Conservation (phyloP, 2,113 vertebrate genomes). For the Callithrix jacchus region DNA sequence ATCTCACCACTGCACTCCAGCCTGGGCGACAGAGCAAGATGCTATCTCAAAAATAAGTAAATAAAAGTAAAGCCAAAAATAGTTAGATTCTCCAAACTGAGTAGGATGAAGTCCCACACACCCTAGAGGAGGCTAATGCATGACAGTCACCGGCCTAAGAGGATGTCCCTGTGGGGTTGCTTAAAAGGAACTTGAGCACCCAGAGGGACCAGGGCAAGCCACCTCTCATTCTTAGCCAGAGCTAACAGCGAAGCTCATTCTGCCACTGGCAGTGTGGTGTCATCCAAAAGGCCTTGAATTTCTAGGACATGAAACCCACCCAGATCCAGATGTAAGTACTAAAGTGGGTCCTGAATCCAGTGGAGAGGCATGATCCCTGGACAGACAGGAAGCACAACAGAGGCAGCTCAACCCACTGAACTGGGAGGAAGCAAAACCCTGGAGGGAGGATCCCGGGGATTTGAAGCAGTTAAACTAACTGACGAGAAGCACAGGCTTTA, state of each 20-base stretch:
- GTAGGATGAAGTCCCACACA: neutral
- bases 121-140: neutral
- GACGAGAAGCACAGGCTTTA: neutral
- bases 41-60: too few species aligned
- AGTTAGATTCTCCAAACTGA: neutral
- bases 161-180: neutral
- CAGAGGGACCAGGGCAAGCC: neutral
- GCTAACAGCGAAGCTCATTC: neutral
- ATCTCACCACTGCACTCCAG: too few species aligned
- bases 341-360: neutral
- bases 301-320: neutral
- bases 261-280: neutral
- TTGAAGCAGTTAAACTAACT: neutral
- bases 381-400: too few species aligned
- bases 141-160: rapidly evolving
- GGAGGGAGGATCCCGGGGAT: neutral
- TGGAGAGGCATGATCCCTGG: neutral
- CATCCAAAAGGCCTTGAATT: neutral
- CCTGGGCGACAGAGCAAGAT: too few species aligned
- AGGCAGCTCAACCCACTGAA: neutral
- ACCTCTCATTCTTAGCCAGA: neutral
- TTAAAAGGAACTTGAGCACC: neutral
- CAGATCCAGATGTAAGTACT: neutral
- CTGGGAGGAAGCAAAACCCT: neutral
- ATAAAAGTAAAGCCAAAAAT: neutral